phyloP scores from a whole-genome alignment of 2,888 invertebrate species.

The Spisula solida region DNA sequence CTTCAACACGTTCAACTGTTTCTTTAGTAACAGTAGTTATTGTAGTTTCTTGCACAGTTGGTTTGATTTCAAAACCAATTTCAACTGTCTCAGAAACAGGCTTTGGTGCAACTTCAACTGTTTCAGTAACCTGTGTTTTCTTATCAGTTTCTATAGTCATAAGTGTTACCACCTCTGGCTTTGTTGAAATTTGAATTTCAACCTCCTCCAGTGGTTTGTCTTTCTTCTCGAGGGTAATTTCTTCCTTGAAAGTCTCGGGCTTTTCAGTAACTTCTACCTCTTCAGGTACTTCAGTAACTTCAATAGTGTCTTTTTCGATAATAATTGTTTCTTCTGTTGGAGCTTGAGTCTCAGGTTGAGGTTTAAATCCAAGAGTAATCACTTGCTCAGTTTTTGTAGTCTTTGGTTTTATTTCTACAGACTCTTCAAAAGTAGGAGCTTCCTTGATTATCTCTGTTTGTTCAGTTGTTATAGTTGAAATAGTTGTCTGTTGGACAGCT shows the following conservation, averaged over 20 bases:
- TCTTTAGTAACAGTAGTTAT: slow-evolving; percentile 35
- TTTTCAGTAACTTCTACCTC: neutral
- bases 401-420: slow-evolving; percentile 48
- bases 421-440: slow-evolving; percentile 15
- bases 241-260: slow-evolving; percentile 29
- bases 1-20: slow-evolving; percentile 35
- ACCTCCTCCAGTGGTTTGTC: slow-evolving; percentile 30
- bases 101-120: slow-evolving; percentile 57
- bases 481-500: slow-evolving; percentile 7
- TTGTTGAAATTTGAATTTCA: slow-evolving; percentile 29
- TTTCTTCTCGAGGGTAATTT: slow-evolving; percentile 50
- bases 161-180: slow-evolving; percentile 8
- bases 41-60: slow-evolving; percentile 18
- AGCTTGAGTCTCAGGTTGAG: slow-evolving; percentile 57
- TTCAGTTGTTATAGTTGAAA: slow-evolving; percentile 35
- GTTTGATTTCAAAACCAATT: slow-evolving; percentile 35
- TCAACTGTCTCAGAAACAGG: slow-evolving; percentile 41
- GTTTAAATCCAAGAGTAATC: slow-evolving; percentile 57
- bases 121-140: slow-evolving; percentile 32
- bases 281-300: slow-evolving; percentile 23
- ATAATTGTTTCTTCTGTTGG: slow-evolving; percentile 71
- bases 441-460: slow-evolving; percentile 34
- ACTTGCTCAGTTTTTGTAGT: slow-evolving; percentile 32
- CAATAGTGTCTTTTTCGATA: slow-evolving; percentile 68
- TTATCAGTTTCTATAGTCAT: neutral